These are phyloP conservation scores for Laspeyria flexula DNA, from an alignment of 2,888 invertebrate species.

Conservation along the genomic window DNA sequence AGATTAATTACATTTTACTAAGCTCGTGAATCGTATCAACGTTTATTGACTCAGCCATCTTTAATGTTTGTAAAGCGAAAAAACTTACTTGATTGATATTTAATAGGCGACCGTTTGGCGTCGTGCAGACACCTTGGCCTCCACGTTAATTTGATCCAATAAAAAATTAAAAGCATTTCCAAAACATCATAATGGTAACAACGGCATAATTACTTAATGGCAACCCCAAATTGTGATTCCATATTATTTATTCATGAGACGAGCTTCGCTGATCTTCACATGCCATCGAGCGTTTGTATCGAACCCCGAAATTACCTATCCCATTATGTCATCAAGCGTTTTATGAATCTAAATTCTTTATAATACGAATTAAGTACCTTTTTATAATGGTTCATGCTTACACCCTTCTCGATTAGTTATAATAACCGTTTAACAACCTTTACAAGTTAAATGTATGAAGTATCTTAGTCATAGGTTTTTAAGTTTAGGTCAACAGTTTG, in stretches of 20 bases:
- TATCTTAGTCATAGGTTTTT: slow-evolving; percentile 29
- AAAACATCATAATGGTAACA: slow-evolving; percentile 82
- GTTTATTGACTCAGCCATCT: slow-evolving; percentile 28
- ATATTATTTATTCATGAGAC: slow-evolving; percentile 83
- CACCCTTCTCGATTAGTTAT: slow-evolving; percentile 71
- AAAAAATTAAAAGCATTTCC: slow-evolving; percentile 85
- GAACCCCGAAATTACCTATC: slow-evolving; percentile 75
- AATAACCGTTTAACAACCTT: slow-evolving; percentile 72
- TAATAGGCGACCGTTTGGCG: slow-evolving; percentile 72
- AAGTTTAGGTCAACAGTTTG: slow-evolving; percentile 18
- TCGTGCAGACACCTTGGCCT: slow-evolving; percentile 71
- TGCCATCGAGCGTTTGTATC: slow-evolving; percentile 68
- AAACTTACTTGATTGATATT: slow-evolving; percentile 76
- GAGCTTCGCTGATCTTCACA: slow-evolving; percentile 69
- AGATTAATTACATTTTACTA: slow-evolving; percentile 7
- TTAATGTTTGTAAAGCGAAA: slow-evolving; percentile 22
- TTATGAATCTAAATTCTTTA: slow-evolving; percentile 81
- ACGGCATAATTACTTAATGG: slow-evolving; percentile 84
- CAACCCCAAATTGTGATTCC: slow-evolving; percentile 76
- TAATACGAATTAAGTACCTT: slow-evolving; percentile 75
- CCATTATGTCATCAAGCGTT: slow-evolving; percentile 84
- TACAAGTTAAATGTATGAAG: slow-evolving; percentile 34
- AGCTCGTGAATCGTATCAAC: slow-evolving; percentile 15
- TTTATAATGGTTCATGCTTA: slow-evolving; percentile 74
- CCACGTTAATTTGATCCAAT: slow-evolving; percentile 77